Evolutionary conservation across 2,888 invertebrate species (phyloP), one percentile per base, ranked within the genome.

Genomic region (Gari tellinella): DNA sequence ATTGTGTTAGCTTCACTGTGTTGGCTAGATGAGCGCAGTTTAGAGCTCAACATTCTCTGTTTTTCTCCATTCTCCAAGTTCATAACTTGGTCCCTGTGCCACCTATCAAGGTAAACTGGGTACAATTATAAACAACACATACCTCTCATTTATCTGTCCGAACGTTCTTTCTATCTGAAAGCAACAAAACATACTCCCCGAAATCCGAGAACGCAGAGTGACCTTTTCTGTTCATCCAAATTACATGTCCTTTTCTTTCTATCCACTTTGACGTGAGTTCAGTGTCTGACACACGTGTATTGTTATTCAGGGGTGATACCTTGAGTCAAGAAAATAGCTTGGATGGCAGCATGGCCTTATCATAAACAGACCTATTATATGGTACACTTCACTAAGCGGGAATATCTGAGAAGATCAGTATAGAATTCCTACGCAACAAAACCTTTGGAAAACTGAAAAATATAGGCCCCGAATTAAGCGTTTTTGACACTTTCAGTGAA

Each of bases 301-400:
- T 82, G 68, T 70, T 69, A 77, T 74, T 72, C 76, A 81, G 72
- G 74, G 75, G 72, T 69, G 78, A 85, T 72, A 82, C 82, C 80
- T 81, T 75, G 75, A 84, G 77, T 84, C 79, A 80, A 84, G 85
- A 83, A 86, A 87, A 87, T 81, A 88, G 87, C 85, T 85, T 83
- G 83, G 83, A 85, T 84, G 88, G 89, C 89, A 89, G 89, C 90
- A 90, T 91, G 91, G 90, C 87, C 90, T 89, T 89, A 90, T 88
- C 88, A 89, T 87, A 88, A 85, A 90, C 86, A 86, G 83, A 85
- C 86, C 87, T 90, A 89, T 89, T 90, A 89, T 90, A 84, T 87
- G 86, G 85, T 86, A 87, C 89, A 89, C 88, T 88, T 89, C 90
- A 88, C 85, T 90, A 89, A 90, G 91, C 91, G 90, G 90, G 90